Evolutionary conservation across 2,888 invertebrate genomes (phyloP), one percentile per base, ranked within the genome.

Genomic region (Notocelia uddmanniana): DNA sequence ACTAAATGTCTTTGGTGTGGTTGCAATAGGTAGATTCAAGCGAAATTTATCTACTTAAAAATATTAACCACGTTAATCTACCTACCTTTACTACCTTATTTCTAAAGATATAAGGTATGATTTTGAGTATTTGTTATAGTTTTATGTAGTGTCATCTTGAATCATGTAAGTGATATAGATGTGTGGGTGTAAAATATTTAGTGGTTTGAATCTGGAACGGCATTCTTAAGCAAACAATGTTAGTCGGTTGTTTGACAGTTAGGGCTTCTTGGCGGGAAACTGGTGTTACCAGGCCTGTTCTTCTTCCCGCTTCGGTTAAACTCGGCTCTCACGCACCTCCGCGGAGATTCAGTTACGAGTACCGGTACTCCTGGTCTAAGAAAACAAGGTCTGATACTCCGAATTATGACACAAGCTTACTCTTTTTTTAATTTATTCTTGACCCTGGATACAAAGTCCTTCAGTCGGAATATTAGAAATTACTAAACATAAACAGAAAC

Each of bases 161-260:
- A 19, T 23, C 59, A 55, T 67, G 72, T 67, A 60, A 62, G 68
- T 62, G 69, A 62, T 69, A 54, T 62, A 57, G 59, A 57, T 67
- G 68, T 26, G 72, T 72, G 72, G 72, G 72, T 50, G 72, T 62
- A 67, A 66, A 58, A 71, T 71, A 60, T 67, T 70, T 72, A 68
- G 62, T 57, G 21, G 67, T 41, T 57, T 50, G 72, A 62, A 34
- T 62, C 48, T 45, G 52, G 48, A 34, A 34, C 68, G 19, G 37
- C 72, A 72, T 72, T 72, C 72, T 68, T 71, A 26, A 55, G 37
- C 64, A 58, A 60, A 68, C 72, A 72, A 67, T 68, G 68, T 68
- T 67, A 54, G 34, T 9, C 23, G 57, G 37, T 23, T 52, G 52
- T 71, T 71, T 54, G 54, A 62, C 54, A 62, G 69, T n/a, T n/a